Base-by-base conservation (phyloP, 2,888 invertebrate genomes). In the Agrochola circellaris region DNA sequence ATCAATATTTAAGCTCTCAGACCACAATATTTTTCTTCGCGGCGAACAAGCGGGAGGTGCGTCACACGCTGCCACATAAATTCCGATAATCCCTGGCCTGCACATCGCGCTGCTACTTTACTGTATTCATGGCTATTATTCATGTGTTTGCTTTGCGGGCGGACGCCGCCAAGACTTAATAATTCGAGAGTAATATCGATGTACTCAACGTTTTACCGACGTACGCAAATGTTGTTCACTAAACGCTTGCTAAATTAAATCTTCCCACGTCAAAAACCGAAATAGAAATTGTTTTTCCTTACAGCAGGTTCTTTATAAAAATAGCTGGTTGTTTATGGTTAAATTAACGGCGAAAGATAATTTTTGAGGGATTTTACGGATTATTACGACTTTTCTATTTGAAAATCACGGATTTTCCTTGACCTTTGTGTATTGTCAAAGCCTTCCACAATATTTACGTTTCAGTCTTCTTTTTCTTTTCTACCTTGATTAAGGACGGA, bases 1-100 rank as follows among this genome's bases (percentile, higher is more conserved):
- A 95, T 96, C 96, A 96, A 95, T 96, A 93, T 93, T 94, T 95
- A 96, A 96, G 96, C 96, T 95, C 92, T 93, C 88, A 91, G 92
- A 90, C 93, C 94, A 93, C 94, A 94, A 94, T 96, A 95, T 95
- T 95, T 95, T 96, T 95, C 95, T 95, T 93, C 89, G 90, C 88
- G 88, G 88, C 84, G 89, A 90, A 89, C 91, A 91, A 86, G 80
- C 87, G 84, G 83, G 90, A 94, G 95, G 95, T 95, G 95, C 95
- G 95, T 95, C 94, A 94, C 94, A 94, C 92, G 94, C 94, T 92
- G 92, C 91, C 93, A 90, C 95, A 95, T 96, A 96, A 96, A 96
- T 96, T 95, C 91, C 91, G 92, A 95, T 95, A 95, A 96, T 95
- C 96, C 93, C 88, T 91, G 93, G 91, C 90, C 93, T 92, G 93